A percentile compares a stretch with the other conserved stretches of the same genome.
Evolutionary conservation across 2,113 vertebrate genomes (phyloP).

Genomic region (Myrmecophaga tridactyla): DNA sequence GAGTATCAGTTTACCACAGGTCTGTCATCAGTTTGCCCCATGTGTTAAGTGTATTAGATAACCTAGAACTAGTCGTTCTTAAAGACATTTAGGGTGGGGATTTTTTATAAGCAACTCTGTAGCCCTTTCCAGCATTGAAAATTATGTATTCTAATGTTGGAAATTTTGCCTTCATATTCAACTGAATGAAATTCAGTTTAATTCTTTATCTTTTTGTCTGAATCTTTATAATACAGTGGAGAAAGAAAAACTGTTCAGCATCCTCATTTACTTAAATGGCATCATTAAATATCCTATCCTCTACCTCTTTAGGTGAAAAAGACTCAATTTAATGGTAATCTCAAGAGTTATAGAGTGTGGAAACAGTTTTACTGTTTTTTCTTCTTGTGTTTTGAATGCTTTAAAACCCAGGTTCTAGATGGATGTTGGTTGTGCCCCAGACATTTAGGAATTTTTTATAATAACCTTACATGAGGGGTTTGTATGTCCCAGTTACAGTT

Average conservation of each 20-base stretch:
- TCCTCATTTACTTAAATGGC: slow-evolving; percentile 34
- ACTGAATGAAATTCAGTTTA: slow-evolving; percentile 42
- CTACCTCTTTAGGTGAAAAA: slow-evolving; percentile 26
- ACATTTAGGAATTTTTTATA: neutral
- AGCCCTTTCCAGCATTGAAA: slow-evolving; percentile 5
- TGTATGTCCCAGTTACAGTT: neutral
- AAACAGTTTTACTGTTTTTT: neutral
- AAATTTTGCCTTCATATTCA: slow-evolving; percentile 52
- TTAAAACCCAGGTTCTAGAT: slow-evolving; percentile 4
- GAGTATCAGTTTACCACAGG: slow-evolving; percentile 69
- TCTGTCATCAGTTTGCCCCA: slow-evolving; percentile 54
- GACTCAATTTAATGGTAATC: slow-evolving; percentile 11
- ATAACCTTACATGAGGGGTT: neutral
- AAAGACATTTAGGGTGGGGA: neutral
- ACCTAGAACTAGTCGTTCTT: slow-evolving; percentile 49
- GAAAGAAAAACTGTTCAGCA: slow-evolving; percentile 51
- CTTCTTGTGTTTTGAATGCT: neutral
- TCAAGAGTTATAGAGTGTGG: slow-evolving; percentile 1
- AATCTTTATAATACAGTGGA: slow-evolving; percentile 36
- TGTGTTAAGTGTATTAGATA: slow-evolving; percentile 56
- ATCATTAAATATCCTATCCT: slow-evolving; percentile 37
- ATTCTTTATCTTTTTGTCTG: slow-evolving; percentile 45
- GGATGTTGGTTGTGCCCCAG: neutral
- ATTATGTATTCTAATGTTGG: slow-evolving; percentile 18
- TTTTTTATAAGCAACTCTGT: slow-evolving; percentile 31